Conservation (phyloP, 92 coral and sea anemone genomes). For the Phenganax marumi region DNA sequence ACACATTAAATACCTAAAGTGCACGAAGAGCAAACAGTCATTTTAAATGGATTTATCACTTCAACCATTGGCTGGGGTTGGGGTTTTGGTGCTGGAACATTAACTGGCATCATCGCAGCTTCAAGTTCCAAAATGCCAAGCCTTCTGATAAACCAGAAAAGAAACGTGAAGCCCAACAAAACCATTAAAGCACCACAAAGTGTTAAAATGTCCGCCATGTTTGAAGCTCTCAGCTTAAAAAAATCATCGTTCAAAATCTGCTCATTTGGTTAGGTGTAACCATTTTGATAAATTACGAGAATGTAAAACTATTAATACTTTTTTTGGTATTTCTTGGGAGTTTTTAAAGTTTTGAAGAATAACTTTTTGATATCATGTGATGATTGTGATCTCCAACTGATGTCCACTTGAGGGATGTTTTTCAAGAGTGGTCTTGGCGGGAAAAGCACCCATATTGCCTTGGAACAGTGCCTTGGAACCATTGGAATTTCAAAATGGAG, state of each 20-base stretch:
- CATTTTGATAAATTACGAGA: not conserved
- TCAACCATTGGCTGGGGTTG: constrained; percentile 69
- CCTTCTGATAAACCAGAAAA: constrained; percentile 69
- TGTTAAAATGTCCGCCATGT: constrained; percentile 35
- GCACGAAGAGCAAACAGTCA: constrained; percentile 44
- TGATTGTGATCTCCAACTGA: too few species aligned
- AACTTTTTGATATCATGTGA: too few species aligned
- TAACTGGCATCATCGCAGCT: constrained; percentile 57
- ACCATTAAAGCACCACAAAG: constrained; percentile 62
- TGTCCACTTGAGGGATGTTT: not conserved
- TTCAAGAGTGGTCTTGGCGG: not conserved
- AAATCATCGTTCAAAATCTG: not conserved
- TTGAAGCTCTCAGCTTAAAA: not conserved
- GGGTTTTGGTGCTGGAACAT: constrained; percentile 58
- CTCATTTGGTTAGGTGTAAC: not conserved
- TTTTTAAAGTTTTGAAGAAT: too few species aligned
- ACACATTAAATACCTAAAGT: not conserved
- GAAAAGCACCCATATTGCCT: not conserved
- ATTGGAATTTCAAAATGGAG: not conserved
- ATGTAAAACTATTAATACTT: too few species aligned
- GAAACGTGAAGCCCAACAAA: constrained; percentile 60
- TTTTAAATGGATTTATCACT: constrained; percentile 76
- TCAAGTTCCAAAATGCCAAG: constrained; percentile 71
- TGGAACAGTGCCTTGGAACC: too few species aligned
- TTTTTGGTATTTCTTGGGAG: too few species aligned